Evolutionary conservation across 1,140 invertebrate genomes (phyloP), one percentile per base, ranked within the genome.

Genomic region (Samia ricini): DNA sequence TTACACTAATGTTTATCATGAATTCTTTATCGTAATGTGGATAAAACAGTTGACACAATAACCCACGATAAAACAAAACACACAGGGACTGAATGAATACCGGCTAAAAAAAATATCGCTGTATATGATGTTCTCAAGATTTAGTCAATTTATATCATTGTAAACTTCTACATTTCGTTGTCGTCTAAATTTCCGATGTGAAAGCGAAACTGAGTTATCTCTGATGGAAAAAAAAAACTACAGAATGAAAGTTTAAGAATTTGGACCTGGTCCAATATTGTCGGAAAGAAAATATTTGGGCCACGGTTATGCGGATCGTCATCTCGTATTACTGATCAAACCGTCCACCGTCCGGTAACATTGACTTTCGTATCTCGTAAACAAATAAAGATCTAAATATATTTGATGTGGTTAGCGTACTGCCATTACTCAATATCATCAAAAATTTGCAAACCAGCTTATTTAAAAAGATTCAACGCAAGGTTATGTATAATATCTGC

Each of bases 361-460:
- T 88, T 85, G 83, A 88, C 82, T 86, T 84, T 85, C 79, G 76
- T 74, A 79, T 76, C 71, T 64, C 68, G 57, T 81, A 88, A 83
- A 85, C 77, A 83, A 74, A 76, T 74, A 63, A 21, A 51, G 62
- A 69, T 80, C 68, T 54, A 74, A 78, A 79, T 77, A 79, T 69
- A 68, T 68, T 79, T 77, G 63, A 76, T 56, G 68, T 63, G 50
- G 60, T 67, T 73, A 19, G 55, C 58, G 69, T 60, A 61, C 19
- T 49, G 33, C 63, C 63, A 67, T 72, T 65, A 67, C 72, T 61
- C 51, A 23, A 42, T 59, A 59, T n/a, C n/a, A 62, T 65, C 57
- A 64, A 63, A 68, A 63, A 54, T 56, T 54, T 42, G 22, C 55
- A 57, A 22, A 36, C 20, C 55, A 22, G 33, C n/a, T 42, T 42